Evolutionary conservation across 1,140 invertebrate species (phyloP).

Genomic region (Ceratina japonica): DNA sequence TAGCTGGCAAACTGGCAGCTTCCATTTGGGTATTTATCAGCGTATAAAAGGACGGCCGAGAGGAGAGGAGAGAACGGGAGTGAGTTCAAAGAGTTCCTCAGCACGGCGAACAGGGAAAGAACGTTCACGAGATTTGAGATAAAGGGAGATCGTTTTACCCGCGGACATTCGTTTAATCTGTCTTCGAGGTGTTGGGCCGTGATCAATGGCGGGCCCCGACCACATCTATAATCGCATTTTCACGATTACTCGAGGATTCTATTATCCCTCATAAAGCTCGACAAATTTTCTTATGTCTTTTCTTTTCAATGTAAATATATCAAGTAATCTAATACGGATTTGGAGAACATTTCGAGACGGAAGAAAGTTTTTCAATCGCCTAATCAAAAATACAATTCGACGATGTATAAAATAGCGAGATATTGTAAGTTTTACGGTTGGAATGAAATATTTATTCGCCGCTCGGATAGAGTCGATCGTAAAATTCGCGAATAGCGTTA

Average conservation of each 20-base stretch:
- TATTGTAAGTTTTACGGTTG: too few relatives aligned
- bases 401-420: too few relatives aligned
- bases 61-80: constrained; percentile 25
- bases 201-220: constrained; percentile 59
- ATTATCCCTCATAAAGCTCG: not conserved
- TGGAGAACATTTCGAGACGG: too few relatives aligned
- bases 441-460: not conserved
- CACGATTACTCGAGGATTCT: constrained; percentile 28
- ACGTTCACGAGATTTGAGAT: constrained; percentile 64
- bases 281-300: too few relatives aligned
- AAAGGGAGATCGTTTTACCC: constrained; percentile 68
- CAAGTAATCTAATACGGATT: too few relatives aligned
- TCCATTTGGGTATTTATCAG: constrained; percentile 45
- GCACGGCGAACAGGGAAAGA: constrained; percentile 40
- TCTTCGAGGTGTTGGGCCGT: constrained; percentile 65
- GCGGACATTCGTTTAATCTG: constrained; percentile 68
- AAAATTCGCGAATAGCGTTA: constrained; percentile 9
- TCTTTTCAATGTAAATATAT: too few relatives aligned
- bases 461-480: not conserved
- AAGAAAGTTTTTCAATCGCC: too few relatives aligned
- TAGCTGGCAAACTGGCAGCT: constrained; percentile 56
- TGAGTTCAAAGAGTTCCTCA: constrained; percentile 60
- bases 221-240: constrained; percentile 57
- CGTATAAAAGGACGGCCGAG: constrained; percentile 55
- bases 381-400: too few relatives aligned